Conservation (phyloP, 1,140 invertebrate genomes). For the Aphelinus atriplicis region DNA sequence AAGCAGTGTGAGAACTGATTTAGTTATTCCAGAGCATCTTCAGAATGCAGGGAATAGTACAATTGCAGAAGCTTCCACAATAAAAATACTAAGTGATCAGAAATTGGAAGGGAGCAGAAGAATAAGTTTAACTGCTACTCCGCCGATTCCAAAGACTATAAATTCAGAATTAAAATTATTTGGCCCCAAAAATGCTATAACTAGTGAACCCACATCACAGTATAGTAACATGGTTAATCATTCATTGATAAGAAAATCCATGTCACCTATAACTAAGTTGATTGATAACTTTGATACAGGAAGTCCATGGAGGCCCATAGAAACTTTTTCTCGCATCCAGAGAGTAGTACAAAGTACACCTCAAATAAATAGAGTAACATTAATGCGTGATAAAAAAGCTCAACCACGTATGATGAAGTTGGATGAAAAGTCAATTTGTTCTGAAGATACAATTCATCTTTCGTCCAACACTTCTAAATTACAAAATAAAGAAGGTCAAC, state of each 20-base stretch:
- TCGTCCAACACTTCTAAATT: not conserved
- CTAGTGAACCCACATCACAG: slow-evolving; percentile 18
- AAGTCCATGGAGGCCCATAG: slow-evolving; percentile 52
- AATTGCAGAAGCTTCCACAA: slow-evolving; percentile 29
- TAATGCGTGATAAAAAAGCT: slow-evolving; percentile 17
- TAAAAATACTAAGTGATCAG: slow-evolving; percentile 34
- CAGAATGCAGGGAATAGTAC: slow-evolving; percentile 14
- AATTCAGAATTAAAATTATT: slow-evolving; percentile 43
- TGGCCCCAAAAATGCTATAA: slow-evolving; percentile 44
- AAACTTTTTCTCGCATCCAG: slow-evolving; percentile 49
- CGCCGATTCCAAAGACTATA: slow-evolving; percentile 30
- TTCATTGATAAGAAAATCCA: slow-evolving; percentile 52
- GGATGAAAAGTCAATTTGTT: slow-evolving; percentile 27
- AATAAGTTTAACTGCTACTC: slow-evolving; percentile 36
- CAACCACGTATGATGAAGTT: not conserved
- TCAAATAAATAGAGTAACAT: slow-evolving; percentile 36
- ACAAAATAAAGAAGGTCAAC: not conserved
- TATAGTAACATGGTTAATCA: slow-evolving; percentile 44
- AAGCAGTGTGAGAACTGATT: not conserved
- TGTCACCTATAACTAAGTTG: slow-evolving; percentile 52
- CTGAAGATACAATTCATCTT: slow-evolving; percentile 23
- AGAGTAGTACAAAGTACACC: slow-evolving; percentile 56
- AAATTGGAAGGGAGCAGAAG: slow-evolving; percentile 30
- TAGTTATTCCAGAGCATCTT: slow-evolving; percentile 10
- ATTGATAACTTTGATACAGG: slow-evolving; percentile 37